Evolutionary conservation across 2,888 invertebrate genomes (phyloP), one percentile per base, ranked within the genome.

Genomic region (Spatulosminthurus flaviceps): DNA sequence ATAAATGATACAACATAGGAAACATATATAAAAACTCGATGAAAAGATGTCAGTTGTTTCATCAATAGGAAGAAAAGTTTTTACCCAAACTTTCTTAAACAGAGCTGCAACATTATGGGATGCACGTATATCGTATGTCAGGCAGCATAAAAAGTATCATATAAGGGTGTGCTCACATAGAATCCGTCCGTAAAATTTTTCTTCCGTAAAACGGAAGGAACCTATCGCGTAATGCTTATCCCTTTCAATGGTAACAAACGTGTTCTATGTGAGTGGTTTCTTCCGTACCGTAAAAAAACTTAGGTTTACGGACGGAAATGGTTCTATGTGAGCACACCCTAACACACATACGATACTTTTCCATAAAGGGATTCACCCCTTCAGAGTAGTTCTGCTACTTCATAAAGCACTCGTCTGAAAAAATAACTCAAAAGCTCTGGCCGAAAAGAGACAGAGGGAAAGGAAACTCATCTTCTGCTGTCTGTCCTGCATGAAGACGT

Each of bases 41-140:
- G 75, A 75, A 75, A 74, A 42, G 66, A 75, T 75, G 75, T 75
- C 75, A 75, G 75, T 66, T 75, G 75, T 41, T 64, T 74, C 74
- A 64, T 51, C 72, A 72, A 51, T 51, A 24, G 64, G 29, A 64
- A 75, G 75, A 75, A 75, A 75, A 75, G 66, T 64, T 75, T 75
- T 75, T 22, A 21, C 34, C 34, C 41, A 72, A 72, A 72, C 71
- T 72, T 72, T 72, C 71, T 72, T 72, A 72, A 72, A 42, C 71
- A 24, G 29, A 67, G 67, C 67, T 24, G n/a, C 64, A 1, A 22
- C 22, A 64, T 64, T 13, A 11, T 21, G 34, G 34, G 34, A 34
- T 34, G 34, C 22, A 26, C 11, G 21, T 26, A 22, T 24, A 22
- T 11, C 64, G 22, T 64, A 11, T 13, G 22, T 11, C 21, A 26